These are phyloP conservation scores for Hydriomena furcata DNA, from an alignment of 2,888 invertebrate species.

Conservation along the genomic window DNA sequence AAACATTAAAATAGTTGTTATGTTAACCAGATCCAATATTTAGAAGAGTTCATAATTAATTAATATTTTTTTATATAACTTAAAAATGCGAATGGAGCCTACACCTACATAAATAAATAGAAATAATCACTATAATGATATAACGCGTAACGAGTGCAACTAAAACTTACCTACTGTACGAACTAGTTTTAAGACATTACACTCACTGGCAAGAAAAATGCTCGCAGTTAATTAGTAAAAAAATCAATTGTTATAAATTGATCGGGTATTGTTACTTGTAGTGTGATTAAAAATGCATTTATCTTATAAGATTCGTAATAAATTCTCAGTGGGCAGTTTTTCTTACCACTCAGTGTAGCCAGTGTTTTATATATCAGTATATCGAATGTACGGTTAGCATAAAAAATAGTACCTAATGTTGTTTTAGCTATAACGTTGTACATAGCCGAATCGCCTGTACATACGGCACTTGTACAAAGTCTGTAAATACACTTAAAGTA, in stretches of 20 bases:
- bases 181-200: conserved; percentile 29
- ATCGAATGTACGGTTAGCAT: conserved; percentile 43
- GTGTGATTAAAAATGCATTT: conserved; percentile 37
- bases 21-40: neutral
- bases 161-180: conserved; percentile 58
- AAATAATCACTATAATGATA: conserved; percentile 20
- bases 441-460: conserved; percentile 54
- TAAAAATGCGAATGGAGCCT: conserved; percentile 37
- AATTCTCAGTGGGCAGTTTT: conserved; percentile 30
- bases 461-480: conserved; percentile 71
- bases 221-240: conserved; percentile 14
- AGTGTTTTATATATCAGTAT: conserved; percentile 50
- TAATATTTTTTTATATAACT: conserved; percentile 3
- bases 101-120: conserved; percentile 31
- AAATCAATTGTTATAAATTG: conserved; percentile 18
- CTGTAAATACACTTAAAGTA: conserved; percentile 75
- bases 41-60: conserved; percentile 8
- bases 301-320: conserved; percentile 32
- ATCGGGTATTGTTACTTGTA: conserved; percentile 29
- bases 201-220: conserved; percentile 21
- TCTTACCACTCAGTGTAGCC: conserved; percentile 31
- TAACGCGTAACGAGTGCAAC: conserved; percentile 56
- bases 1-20: too few species aligned
- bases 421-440: conserved; percentile 35
- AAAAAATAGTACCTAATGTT: conserved; percentile 27